Percentiles rank a stretch among this genome's conserved stretches.
Conservation (phyloP, 64 coral and sea anemone species). For the Acropora yongei region DNA sequence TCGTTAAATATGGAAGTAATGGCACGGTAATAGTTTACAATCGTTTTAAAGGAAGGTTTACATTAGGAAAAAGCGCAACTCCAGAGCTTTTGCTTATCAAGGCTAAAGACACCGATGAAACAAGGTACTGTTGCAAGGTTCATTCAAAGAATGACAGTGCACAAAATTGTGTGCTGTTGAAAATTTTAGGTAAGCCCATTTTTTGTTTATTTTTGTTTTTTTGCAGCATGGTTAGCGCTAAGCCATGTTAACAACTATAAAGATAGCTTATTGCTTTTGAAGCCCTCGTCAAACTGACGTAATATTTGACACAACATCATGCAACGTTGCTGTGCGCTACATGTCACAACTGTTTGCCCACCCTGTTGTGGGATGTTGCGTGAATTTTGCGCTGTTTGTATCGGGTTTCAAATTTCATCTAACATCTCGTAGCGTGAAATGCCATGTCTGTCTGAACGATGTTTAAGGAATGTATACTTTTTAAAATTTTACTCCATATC, state of each 20-base stretch:
- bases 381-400: no score
- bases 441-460: neutral
- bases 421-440: no score
- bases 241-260: no score
- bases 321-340: no score
- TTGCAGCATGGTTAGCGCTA: no score
- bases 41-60: neutral
- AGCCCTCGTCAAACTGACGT: no score
- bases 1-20: neutral
- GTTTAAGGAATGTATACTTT: no score
- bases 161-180: neutral
- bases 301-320: neutral
- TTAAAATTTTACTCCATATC: no score
- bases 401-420: no score
- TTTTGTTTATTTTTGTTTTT: neutral
- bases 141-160: neutral
- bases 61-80: neutral
- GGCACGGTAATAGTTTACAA: neutral
- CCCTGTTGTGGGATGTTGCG: no score
- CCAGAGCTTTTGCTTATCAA: neutral
- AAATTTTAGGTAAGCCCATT: conserved; percentile 12
- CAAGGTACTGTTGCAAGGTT: neutral
- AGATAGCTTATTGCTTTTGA: no score
- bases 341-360: no score
- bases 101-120: neutral